Percentiles rank a stretch among this genome's conserved stretches.
Conservation (phyloP, 2,797 vertebrate species). For the Leptatherina wallacei region DNA sequence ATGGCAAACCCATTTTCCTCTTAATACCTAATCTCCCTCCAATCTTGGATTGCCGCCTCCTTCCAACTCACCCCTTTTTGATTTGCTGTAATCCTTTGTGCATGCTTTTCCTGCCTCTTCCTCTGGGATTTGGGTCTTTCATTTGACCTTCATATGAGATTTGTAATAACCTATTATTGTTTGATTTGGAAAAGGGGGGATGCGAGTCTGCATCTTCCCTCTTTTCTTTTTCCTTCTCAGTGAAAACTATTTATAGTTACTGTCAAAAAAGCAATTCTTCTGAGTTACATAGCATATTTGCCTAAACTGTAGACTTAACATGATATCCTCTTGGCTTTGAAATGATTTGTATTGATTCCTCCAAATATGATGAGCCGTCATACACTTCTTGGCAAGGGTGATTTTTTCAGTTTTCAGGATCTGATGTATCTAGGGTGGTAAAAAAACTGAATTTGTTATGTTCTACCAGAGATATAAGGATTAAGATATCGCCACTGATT, state of each 20-base stretch:
- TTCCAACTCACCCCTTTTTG: neutral
- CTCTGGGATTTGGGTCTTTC: conserved; percentile 22
- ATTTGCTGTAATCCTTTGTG: neutral
- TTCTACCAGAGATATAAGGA: neutral
- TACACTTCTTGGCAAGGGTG: neutral
- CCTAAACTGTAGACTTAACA: neutral
- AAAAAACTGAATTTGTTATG: neutral
- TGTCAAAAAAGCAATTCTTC: neutral
- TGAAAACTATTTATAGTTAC: conserved; percentile 9
- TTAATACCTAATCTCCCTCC: neutral
- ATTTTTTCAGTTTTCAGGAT: conserved; percentile 13
- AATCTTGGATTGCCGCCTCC: neutral
- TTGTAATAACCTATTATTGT: conserved; percentile 23
- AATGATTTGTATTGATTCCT: neutral
- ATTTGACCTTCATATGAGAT: conserved; percentile 24
- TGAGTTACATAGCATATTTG: neutral
- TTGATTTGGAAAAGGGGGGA: conserved; percentile 23
- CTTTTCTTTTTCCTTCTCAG: conserved; percentile 15
- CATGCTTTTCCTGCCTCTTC: neutral
- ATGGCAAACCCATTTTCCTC: neutral
- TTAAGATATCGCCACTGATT: conserved; percentile 13
- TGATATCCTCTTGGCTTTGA: conserved; percentile 16
- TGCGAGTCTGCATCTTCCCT: conserved; percentile 30
- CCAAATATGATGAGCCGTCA: neutral
- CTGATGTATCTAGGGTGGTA: neutral